Conservation (phyloP, 2,797 vertebrate species). For the Pantherophis vulpinus region DNA sequence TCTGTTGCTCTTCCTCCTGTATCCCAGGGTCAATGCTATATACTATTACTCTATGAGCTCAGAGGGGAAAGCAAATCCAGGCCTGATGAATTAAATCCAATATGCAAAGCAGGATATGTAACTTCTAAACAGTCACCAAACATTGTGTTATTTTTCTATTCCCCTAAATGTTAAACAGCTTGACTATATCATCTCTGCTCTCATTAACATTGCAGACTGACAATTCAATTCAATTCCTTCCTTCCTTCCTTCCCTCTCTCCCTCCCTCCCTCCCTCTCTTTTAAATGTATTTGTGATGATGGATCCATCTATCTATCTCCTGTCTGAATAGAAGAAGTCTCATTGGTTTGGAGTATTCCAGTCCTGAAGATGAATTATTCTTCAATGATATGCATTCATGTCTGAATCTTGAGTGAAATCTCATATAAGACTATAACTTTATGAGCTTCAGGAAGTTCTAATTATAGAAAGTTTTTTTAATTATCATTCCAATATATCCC, state of each 20-base stretch:
- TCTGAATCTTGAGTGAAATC: constrained; percentile 66
- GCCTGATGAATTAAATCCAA: constrained; percentile 6
- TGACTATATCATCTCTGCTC: not conserved
- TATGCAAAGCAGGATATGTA: not conserved
- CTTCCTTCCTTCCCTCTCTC: not conserved
- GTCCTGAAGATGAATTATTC: constrained; percentile 76
- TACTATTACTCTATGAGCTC: not conserved
- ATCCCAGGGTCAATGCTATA: not conserved
- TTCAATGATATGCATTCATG: constrained; percentile 76
- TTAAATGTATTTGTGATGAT: constrained; percentile 64
- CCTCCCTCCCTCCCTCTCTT: not conserved
- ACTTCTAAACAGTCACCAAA: not conserved
- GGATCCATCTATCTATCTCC: constrained; percentile 70
- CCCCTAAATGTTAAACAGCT: not conserved
- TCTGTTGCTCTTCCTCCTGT: not conserved
- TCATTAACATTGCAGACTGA: not conserved
- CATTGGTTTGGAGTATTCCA: constrained; percentile 78
- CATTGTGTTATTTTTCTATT: not conserved
- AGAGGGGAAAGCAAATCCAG: not conserved
- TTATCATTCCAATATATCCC: constrained; percentile 45
- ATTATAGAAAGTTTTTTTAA: constrained; percentile 65
- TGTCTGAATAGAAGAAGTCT: constrained; percentile 78
- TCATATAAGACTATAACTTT: constrained; percentile 63
- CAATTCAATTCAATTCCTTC: too few species aligned
- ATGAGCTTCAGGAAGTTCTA: constrained; percentile 68